These are phyloP conservation scores for Cecidostiba fungosa DNA, from an alignment of 2,888 invertebrate genomes.

Conservation along the genomic window DNA sequence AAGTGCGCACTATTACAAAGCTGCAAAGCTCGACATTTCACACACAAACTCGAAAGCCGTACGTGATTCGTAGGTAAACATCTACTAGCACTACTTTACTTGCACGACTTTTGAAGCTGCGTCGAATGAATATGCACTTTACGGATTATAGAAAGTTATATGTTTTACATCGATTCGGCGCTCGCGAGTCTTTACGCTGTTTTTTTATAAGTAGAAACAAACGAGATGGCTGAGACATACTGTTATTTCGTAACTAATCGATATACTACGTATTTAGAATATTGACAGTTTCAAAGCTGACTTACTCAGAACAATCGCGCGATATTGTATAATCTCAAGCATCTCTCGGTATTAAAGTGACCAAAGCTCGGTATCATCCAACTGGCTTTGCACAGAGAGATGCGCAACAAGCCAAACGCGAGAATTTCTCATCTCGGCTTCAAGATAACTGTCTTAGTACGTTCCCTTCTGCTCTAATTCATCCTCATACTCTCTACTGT, in stretches of 20 bases:
- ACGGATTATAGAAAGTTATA: not conserved
- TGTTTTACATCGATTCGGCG: not conserved
- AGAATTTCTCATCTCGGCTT: not conserved
- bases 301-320: not conserved
- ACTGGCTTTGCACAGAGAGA: not conserved
- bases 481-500: not conserved
- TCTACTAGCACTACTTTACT: not conserved
- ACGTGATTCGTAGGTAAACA: not conserved
- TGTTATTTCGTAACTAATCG: no score
- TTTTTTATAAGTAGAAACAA: not conserved
- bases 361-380: not conserved
- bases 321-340: not conserved
- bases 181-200: not conserved
- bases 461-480: not conserved
- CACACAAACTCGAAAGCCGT: not conserved
- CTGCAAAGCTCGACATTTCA: not conserved
- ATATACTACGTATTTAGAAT: not conserved
- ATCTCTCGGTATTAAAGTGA: not conserved
- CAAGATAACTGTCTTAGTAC: not conserved
- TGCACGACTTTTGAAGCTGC: not conserved
- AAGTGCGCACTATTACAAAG: constrained; percentile 8
- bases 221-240: not conserved
- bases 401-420: not conserved
- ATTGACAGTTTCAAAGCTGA: no score
- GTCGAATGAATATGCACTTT: not conserved